Evolutionary conservation across 2,113 vertebrate genomes (phyloP), one percentile per base, ranked within the genome.

Genomic region (Panthera tigris): DNA sequence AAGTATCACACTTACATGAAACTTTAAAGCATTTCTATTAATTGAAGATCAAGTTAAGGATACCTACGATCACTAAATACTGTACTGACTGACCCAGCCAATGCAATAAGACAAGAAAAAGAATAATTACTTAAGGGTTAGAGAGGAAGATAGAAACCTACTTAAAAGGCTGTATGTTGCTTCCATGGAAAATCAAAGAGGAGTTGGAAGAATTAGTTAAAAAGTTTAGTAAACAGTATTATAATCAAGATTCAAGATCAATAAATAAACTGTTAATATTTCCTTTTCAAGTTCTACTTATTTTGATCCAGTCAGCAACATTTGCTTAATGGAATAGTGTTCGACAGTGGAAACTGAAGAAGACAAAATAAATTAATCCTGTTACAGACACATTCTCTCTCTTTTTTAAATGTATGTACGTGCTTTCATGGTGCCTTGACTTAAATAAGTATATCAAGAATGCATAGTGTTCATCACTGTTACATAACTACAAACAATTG

Each of bases 161-260:
- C 57, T 48, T 80, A 52, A 4, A 31, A 27, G 25, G 31, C 88
- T 91, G 31, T 48, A 89, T 41, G 31, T 36, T 94, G 5, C 7
- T 6, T 68, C 79, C 55, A 76, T 9, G 89, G 57, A 96, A 96
- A 96, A 91, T 78, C 39, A 83, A 96, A 87, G 55, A 76, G 48
- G 55, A 91, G 11, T 7, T 33, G n/a, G 89, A 94, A 94, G 41
- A 50, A 84, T 63, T 73, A 78, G 10, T 50, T 45, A 39, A 65
- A 83, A 8, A 92, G 18, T 48, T 41, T 3, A 95, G 90, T 1
- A 63, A 63, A 39, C 7, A 31, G 11, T 68, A n/a, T 81, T 50
- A 36, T 16, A 91, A 29, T 85, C 52, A 82, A 88, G 15, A 97
- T 25, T 88, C 50, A 90, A 95, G 16, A 65, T 68, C 8, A 92